phyloP scores from a whole-genome alignment of 2,888 invertebrate species.

The Thyatira batis region DNA sequence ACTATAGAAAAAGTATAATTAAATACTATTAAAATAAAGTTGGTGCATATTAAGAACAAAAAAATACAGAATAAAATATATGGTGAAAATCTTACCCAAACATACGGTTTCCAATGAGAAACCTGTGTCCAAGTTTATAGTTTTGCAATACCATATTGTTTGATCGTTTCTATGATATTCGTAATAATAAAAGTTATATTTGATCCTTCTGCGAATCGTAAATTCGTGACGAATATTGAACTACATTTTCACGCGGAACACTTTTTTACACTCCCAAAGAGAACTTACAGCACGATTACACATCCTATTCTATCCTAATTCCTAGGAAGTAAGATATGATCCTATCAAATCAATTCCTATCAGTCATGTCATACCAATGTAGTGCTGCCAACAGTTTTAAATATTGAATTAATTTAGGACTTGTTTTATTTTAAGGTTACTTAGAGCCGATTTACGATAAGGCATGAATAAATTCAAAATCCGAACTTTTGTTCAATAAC shows the following conservation, averaged over 20 bases:
- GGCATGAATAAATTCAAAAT: too few relatives aligned
- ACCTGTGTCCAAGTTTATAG: slow-evolving; percentile 29
- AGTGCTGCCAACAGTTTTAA: too few relatives aligned
- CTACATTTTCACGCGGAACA: slow-evolving; percentile 14
- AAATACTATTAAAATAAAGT: slow-evolving; percentile 4
- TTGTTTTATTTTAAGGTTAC: too few relatives aligned
- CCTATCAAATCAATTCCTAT: too few relatives aligned
- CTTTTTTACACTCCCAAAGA: background rate
- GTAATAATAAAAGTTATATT: background rate
- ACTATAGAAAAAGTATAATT: slow-evolving; percentile 45
- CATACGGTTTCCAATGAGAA: slow-evolving; percentile 37
- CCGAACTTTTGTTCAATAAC: too few relatives aligned
- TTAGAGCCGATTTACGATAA: too few relatives aligned
- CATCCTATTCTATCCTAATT: too few relatives aligned
- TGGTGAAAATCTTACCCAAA: slow-evolving; percentile 35
- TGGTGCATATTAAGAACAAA: background rate
- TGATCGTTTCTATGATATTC: background rate
- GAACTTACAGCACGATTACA: background rate
- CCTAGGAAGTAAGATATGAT: too few relatives aligned
- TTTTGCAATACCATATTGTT: slow-evolving; percentile 47
- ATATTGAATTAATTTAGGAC: too few relatives aligned
- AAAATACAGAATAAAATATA: slow-evolving; percentile 3
- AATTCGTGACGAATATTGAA: too few relatives aligned
- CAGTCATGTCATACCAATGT: too few relatives aligned
- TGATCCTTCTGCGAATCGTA: background rate